Evolutionary conservation across 1,140 invertebrate species (phyloP), one percentile per base, ranked within the genome.

Genomic region (Drosophila fuyamai): DNA sequence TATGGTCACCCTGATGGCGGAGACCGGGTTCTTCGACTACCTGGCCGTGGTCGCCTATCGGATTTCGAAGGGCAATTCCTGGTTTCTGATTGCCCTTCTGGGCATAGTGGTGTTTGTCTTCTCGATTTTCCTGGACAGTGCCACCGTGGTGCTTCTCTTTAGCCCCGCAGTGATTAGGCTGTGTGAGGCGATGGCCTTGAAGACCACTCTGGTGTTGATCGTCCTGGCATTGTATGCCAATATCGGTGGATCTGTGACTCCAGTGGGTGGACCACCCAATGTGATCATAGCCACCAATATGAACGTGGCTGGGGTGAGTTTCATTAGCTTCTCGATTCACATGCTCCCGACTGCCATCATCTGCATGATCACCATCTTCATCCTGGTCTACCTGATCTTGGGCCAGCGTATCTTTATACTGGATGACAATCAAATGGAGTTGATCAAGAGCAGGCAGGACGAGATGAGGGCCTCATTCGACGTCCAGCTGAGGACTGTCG

Each of bases 91-190:
- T 4, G 96, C 95, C 13, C 94, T 95, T 0, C 92, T 98, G 0
- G 97, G 96, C 82, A 88, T 96, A 2, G 95, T 97, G 76, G 96
- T 97, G 0, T 96, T 95, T 0, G 32, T 97, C 0, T 79, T 97
- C 1, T 97, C 97, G 0, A 96, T 96, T 0, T 95, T 98, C 76
- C 89, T 98, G 41, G 97, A 98, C 90, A 98, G 97, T 90, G 97
- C 97, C 1, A 98, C 97, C 0, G 97, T 97, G 0, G 95, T 97
- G 6, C 91, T 98, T 4, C 93, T 98, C 0, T 95, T 97, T 94
- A 96, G 97, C n/a, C 97, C 97, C 0, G 95, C 97, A 1, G 97
- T 96, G 0, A 97, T 98, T n/a, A 94, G 96, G 66, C 91, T 98
- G 5, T 97, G 97, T 90, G 97, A 98, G 92, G 96, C 97, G 5